Base-by-base conservation (phyloP, 2,113 vertebrate species). In the Shinisaurus crocodilurus region DNA sequence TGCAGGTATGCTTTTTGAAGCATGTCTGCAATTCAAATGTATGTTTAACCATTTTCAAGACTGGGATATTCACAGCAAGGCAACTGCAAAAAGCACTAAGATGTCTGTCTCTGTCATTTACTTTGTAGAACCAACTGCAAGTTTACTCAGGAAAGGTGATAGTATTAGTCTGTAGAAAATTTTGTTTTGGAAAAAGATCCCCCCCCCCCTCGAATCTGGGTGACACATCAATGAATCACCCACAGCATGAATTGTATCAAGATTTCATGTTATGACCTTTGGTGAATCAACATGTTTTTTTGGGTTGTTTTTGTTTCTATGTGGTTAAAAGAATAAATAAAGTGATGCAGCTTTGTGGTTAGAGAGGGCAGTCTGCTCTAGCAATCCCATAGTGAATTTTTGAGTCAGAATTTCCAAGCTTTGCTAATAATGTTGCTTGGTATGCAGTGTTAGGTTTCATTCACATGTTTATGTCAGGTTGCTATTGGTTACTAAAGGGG, bases 241-340 rank as follows among this genome's bases (percentile, higher is more conserved):
- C 81, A 89, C 43, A 37, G 32, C 29, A 65, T 76, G 88, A 89
- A 89, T 25, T 89, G 57, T 29, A 45, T 89, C 69, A 76, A 54
- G 50, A 86, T 86, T 80, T 67, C 40, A 12, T 88, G 75, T 80
- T 76, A 89, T 75, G 34, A 82, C 54, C 80, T 83, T 89, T 27
- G 5, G 70, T 48, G 50, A 76, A 84, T 65, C 54, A 89, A 65
- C 69, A 48, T 63, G 29, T 25, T 15, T 34, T 83, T 63, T 65
- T 69, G 63, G 25, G 29, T 25, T 15, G 25, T 83, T 63, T 65
- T 69, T 75, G 25, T 76, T 83, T 76, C 67, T 57, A 32, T 43
- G 67, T 25, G 5, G 40, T 25, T 83, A 15, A 27, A 40, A n/a
- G 65, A 79, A 70, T 27, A 50, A 40, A 32, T 2, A 34, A 45